Conservation (phyloP, 2,113 vertebrate species). For the Epinephelus lanceolatus region DNA sequence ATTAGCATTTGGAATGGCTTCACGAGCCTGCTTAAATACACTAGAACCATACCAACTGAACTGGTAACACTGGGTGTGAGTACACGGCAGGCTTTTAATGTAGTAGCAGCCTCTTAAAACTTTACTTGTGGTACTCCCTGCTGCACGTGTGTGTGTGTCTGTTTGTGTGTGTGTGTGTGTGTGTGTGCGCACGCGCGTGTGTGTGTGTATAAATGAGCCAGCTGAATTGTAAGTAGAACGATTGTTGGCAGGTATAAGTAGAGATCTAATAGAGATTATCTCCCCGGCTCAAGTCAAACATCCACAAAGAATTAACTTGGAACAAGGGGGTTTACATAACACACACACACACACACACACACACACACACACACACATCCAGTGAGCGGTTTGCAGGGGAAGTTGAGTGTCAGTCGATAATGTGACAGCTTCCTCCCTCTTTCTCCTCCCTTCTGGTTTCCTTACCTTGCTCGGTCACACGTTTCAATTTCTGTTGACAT, state of each 20-base stretch:
- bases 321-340: conserved; percentile 35
- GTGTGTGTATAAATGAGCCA: conserved; percentile 18
- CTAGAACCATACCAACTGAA: not conserved
- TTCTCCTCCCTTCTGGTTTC: conserved; percentile 28
- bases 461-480: conserved; percentile 6
- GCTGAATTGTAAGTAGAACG: conserved; percentile 35
- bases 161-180: not conserved
- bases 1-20: not conserved
- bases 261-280: conserved; percentile 66
- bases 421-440: conserved; percentile 61
- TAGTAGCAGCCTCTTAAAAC: not conserved
- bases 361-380: not conserved
- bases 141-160: not conserved
- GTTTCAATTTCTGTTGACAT: conserved; percentile 58
- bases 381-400: conserved; percentile 36
- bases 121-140: not conserved
- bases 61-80: not conserved
- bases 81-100: not conserved
- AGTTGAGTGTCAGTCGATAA: conserved; percentile 67
- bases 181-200: not conserved
- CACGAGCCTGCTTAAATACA: not conserved
- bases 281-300: conserved; percentile 63
- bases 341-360: conserved; percentile 21
- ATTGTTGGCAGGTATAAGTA: conserved; percentile 62
- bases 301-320: conserved; percentile 61